Evolutionary conservation across 2,797 vertebrate genomes (phyloP), one percentile per base, ranked within the genome.

Genomic region (Anguilla megastoma): DNA sequence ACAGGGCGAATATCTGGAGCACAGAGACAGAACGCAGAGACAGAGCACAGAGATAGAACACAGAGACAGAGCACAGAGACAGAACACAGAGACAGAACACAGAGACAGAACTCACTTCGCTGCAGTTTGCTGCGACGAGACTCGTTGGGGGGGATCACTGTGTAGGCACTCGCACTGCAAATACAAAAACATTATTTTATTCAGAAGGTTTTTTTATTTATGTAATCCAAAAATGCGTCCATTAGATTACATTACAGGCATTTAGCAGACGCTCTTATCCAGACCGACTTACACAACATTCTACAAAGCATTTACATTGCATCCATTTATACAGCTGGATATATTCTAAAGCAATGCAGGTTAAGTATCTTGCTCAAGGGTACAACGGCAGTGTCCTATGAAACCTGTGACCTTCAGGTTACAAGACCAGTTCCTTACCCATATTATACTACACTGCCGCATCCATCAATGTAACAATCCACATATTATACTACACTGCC

Each of bases 121-220:
- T 88, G 93, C 10, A 95, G 66, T 91, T 94, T 30, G 36, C 84
- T 94, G 91, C 97, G 94, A 85, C 91, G 95, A 74, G 90, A 91
- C 92, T 94, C 88, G 21, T 96, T 95, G 1, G 98, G 97, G 66
- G 93, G 85, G 89, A 98, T 93, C 91, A 96, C 0, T 24, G 95
- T 94, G 88, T 93, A 97, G 0, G 94, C 94, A 0, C 83, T 45
- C 1, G 87, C 88, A 88, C 98, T 98, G 93, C 87, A 87, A 92
- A 83, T 60, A 86, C 80, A 90, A 88, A 41, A 79, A 90, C 71
- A 89, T 48, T 3, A n/a, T n/a, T 33, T 14, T 16, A 7, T 18
- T 18, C 14, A 82, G 9, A 1, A 74, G 27, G 30, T 74, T 33
- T 74, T 48, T 36, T 79, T 4, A 41, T 41, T 41, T 4, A 1